Percentiles rank a stretch among this genome's conserved stretches.
These are phyloP conservation scores for Drosophila buzzatii DNA, from an alignment of 2,888 invertebrate genomes.

Conservation along the genomic window DNA sequence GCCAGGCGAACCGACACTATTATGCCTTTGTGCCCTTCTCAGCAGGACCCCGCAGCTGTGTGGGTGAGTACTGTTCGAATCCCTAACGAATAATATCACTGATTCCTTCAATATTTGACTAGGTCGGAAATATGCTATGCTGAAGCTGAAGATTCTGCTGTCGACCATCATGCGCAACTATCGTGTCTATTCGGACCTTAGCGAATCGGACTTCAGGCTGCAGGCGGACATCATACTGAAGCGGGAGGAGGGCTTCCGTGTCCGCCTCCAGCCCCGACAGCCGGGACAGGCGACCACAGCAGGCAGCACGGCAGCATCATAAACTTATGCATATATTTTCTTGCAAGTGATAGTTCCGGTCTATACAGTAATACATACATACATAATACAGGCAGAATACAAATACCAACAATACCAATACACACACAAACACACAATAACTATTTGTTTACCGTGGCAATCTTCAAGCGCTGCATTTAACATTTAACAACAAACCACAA, in stretches of 20 bases:
- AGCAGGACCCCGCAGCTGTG: slow-evolving; percentile 92
- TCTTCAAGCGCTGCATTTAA: slow-evolving; percentile 56
- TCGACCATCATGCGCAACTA: slow-evolving; percentile 91
- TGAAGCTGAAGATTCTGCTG: slow-evolving; percentile 91
- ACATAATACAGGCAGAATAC: slow-evolving; percentile 30
- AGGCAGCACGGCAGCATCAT: slow-evolving; percentile 57
- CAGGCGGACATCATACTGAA: slow-evolving; percentile 92
- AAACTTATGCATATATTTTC: slow-evolving; percentile 53
- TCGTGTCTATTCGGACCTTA: slow-evolving; percentile 89
- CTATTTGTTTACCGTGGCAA: slow-evolving; percentile 47
- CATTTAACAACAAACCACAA: slow-evolving; percentile 31
- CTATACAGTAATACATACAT: slow-evolving; percentile 63
- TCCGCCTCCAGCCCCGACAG: slow-evolving; percentile 89
- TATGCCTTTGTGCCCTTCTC: slow-evolving; percentile 94
- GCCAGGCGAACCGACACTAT: slow-evolving; percentile 91
- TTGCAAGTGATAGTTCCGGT: slow-evolving; percentile 76
- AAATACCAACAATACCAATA: slow-evolving; percentile 5
- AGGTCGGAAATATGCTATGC: slow-evolving; percentile 93
- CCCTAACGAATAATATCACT: too few species aligned
- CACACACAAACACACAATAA: slow-evolving; percentile 21
- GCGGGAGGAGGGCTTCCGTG: slow-evolving; percentile 91
- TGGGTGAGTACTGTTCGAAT: slow-evolving; percentile 86
- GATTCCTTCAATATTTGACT: slow-evolving; percentile 23
- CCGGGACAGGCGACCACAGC: slow-evolving; percentile 54
- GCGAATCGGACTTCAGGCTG: slow-evolving; percentile 89